Evolutionary conservation across 2,888 invertebrate species (phyloP).

Genomic region (Carabus problematicus): DNA sequence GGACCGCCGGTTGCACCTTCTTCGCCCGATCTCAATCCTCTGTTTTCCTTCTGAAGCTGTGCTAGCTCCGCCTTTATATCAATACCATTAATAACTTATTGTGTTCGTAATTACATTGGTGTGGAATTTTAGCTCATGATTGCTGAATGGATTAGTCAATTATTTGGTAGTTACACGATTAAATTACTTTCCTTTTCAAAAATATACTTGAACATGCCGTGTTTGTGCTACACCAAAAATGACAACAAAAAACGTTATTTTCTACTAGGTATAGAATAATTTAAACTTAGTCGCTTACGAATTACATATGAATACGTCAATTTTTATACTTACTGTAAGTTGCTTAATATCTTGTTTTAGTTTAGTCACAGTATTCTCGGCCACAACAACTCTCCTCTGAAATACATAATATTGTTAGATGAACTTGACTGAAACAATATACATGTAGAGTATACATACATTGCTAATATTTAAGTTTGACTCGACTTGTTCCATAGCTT

Average conservation of each 20-base stretch:
- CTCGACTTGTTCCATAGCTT: slow-evolving; percentile 66
- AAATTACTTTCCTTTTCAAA: not conserved
- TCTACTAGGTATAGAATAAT: too few species aligned
- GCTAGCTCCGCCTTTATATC: slow-evolving; percentile 61
- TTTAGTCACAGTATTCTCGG: slow-evolving; percentile 68
- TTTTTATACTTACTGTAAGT: slow-evolving; percentile 66
- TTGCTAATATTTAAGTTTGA: slow-evolving; percentile 66
- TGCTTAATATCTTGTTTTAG: slow-evolving; percentile 75
- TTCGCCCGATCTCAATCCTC: slow-evolving; percentile 57
- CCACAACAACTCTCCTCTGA: slow-evolving; percentile 68
- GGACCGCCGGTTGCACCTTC: slow-evolving; percentile 60
- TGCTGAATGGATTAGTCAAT: not conserved
- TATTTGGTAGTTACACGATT: not conserved
- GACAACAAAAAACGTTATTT: too few species aligned
- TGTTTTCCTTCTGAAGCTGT: slow-evolving; percentile 63
- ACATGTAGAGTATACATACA: slow-evolving; percentile 55
- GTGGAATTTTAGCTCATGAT: not conserved
- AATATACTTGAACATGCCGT: too few species aligned
- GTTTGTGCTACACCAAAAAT: too few species aligned
- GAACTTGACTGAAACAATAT: not conserved
- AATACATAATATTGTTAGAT: slow-evolving; percentile 49
- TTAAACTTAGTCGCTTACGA: too few species aligned
- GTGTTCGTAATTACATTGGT: too few species aligned
- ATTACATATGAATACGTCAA: not conserved
- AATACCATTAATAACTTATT: not conserved